Conservation (phyloP, 2,888 invertebrate genomes). For the Apomyelois bistriatella region DNA sequence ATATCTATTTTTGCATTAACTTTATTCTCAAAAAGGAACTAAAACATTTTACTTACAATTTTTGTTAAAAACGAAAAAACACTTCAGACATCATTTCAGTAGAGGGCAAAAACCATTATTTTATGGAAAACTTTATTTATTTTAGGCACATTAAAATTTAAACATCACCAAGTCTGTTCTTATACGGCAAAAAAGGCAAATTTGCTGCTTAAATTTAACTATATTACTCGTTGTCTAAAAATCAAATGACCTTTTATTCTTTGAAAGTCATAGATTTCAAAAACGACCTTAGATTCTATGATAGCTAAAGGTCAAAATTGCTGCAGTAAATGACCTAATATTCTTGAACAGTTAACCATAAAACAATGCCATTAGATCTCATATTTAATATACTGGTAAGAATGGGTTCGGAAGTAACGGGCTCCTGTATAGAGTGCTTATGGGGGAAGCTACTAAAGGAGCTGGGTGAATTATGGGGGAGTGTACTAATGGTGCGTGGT, state of each 20-base stretch:
- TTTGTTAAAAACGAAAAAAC: neutral
- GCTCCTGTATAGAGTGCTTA: constrained; percentile 30
- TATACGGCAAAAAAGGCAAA: no score
- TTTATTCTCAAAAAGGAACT: constrained; percentile 4
- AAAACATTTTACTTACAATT: neutral
- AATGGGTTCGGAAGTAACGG: constrained; percentile 24
- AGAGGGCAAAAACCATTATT: neutral
- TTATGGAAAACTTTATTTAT: neutral
- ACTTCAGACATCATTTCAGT: neutral
- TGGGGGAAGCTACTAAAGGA: constrained; percentile 23
- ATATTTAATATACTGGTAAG: constrained; percentile 4
- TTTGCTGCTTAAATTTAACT: no score
- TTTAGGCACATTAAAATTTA: no score
- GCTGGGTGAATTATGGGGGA: constrained; percentile 31
- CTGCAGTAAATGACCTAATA: neutral
- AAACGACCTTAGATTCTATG: neutral
- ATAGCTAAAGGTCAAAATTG: neutral
- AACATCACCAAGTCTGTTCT: no score
- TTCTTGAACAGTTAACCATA: neutral
- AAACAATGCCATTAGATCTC: neutral
- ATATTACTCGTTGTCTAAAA: no score
- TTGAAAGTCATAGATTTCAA: no score
- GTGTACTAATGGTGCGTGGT: constrained; percentile 41
- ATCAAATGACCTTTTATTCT: no score
- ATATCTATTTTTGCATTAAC: neutral